Evolutionary conservation across 1,140 invertebrate species (phyloP), one percentile per base, ranked within the genome.

Genomic region (Nasonia vitripennis): DNA sequence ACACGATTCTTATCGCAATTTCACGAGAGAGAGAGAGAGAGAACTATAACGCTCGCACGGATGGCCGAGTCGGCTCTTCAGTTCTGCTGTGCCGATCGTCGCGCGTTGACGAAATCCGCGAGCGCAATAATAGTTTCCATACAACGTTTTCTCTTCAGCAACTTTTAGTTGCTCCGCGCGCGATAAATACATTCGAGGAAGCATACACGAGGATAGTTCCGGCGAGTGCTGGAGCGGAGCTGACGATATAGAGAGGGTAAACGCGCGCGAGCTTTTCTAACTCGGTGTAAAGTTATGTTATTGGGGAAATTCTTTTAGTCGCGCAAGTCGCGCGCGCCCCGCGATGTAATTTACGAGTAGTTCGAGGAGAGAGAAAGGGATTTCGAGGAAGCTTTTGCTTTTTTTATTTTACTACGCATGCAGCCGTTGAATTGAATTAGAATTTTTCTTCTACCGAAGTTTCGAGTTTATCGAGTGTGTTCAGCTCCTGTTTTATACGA

Each of bases 271-370:
- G 55, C 55, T 62, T 62, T 62, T 62, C 55, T 62, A 62, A 62
- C 55, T n/a, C 55, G 55, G 55, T n/a, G 55, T 62, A 62, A 62
- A 62, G 55, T 62, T 62, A n/a, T 62, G 55, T 62, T n/a, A 62
- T n/a, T 17, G 55, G 55, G 55, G 17, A 62, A 62, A 62, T 62
- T 62, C 14, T 62, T 62, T 62, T 20, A 62, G 55, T 62, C 55
- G 55, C 55, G 17, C 55, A 27, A 27, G 27, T 27, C 55, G 55
- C 55, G 2, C 4, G 48, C 45, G 45, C 45, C 45, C 45, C 0
- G 48, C 1, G 48, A 12, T 51, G 14, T 51, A 14, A 51, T 51
- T 51, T 17, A 51, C 48, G 12, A 17, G 48, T 17, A 51, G 48
- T 51, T 51, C 2, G 48, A 51, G 27, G 27, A 27, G 27, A 27